Percentiles rank a stretch among this genome's conserved stretches.
phyloP scores from a whole-genome alignment of 2,797 vertebrate species.

The Agapornis canus region DNA sequence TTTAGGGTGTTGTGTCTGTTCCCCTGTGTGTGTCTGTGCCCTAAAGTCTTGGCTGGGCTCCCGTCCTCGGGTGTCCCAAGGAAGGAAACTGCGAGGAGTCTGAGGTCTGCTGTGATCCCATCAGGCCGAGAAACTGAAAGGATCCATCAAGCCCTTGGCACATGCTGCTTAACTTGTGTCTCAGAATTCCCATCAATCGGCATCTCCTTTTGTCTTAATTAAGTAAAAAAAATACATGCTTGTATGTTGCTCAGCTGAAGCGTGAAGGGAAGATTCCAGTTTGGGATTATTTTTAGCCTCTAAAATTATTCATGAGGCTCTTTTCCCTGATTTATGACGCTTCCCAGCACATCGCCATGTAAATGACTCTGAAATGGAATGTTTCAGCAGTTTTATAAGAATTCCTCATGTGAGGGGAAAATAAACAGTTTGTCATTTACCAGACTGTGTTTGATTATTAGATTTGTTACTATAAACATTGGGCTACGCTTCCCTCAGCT shows the following conservation, averaged over 20 bases:
- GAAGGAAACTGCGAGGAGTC: not conserved
- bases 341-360: not conserved
- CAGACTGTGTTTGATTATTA: constrained; percentile 30
- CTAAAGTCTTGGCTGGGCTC: not conserved
- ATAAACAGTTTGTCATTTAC: constrained; percentile 46
- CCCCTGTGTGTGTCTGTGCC: not conserved
- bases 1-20: not conserved
- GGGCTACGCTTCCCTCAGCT: not conserved
- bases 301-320: constrained; percentile 27
- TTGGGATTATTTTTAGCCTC: constrained; percentile 27
- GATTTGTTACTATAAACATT: constrained; percentile 34
- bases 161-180: rapidly evolving
- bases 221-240: not conserved
- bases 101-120: not conserved
- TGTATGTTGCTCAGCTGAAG: not conserved
- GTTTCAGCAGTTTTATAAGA: constrained; percentile 40
- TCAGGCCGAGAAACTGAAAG: not conserved
- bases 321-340: constrained; percentile 21
- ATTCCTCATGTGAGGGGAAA: constrained; percentile 46
- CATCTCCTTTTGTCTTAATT: not conserved
- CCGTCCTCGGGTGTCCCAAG: not conserved
- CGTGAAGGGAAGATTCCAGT: not conserved
- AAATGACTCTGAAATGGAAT: constrained; percentile 41
- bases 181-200: not conserved
- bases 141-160: not conserved